These are phyloP conservation scores for Eidolon helvum DNA, from an alignment of 2,113 vertebrate genomes.

Conservation along the genomic window DNA sequence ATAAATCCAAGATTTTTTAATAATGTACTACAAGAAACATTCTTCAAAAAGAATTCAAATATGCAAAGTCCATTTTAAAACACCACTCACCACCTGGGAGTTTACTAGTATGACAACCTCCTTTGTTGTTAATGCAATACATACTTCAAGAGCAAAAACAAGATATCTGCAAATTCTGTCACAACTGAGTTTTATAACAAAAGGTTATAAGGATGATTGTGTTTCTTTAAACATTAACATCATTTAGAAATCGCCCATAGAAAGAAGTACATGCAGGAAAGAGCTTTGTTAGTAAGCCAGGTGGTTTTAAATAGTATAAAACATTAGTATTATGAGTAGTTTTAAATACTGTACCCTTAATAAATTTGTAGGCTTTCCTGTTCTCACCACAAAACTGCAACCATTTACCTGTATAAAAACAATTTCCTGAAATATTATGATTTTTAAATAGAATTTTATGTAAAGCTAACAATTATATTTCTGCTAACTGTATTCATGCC, in stretches of 20 bases:
- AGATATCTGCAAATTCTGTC: constrained; percentile 28
- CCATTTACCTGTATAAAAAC: constrained; percentile 92
- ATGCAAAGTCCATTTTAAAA: constrained; percentile 69
- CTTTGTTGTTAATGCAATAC: constrained; percentile 78
- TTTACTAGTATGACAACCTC: constrained; percentile 74
- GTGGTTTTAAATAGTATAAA: constrained; percentile 70
- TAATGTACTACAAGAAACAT: constrained; percentile 60
- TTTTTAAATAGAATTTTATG: constrained; percentile 69
- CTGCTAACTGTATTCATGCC: neutral
- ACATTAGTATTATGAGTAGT: constrained; percentile 72
- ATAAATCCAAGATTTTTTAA: constrained; percentile 83
- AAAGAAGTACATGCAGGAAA: constrained; percentile 76
- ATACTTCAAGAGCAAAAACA: constrained; percentile 73
- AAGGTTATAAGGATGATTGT: neutral
- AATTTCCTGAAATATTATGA: constrained; percentile 81
- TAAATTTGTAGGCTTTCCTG: constrained; percentile 83
- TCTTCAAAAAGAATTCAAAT: constrained; percentile 69
- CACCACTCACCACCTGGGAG: constrained; percentile 60
- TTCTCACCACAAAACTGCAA: constrained; percentile 86
- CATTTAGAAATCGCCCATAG: constrained; percentile 38
- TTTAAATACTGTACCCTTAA: constrained; percentile 92
- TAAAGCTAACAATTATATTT: constrained; percentile 48
- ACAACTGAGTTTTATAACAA: constrained; percentile 46
- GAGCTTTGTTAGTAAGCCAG: constrained; percentile 73
- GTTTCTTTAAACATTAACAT: constrained; percentile 41